A percentile compares a stretch with the other conserved stretches of the same genome.
These are phyloP conservation scores for Neoarius graeffei DNA, from an alignment of 2,113 vertebrate species.

Conservation along the genomic window DNA sequence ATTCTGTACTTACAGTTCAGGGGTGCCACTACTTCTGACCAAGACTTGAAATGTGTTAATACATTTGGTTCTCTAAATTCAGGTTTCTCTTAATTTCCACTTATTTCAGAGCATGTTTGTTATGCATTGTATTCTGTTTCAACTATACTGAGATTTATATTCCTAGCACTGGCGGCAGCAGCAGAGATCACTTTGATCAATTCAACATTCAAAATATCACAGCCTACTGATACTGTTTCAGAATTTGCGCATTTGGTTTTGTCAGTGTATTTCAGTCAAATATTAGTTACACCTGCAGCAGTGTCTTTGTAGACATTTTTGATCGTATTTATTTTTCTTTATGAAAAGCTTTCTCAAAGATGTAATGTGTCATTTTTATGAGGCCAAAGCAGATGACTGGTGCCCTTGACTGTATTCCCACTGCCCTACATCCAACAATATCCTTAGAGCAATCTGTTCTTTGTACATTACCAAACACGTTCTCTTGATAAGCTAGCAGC, in stretches of 20 bases:
- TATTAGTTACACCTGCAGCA: constrained; percentile 31
- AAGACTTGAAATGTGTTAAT: background rate
- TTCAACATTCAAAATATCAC: constrained; percentile 38
- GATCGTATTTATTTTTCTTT: background rate
- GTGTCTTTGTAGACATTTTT: background rate
- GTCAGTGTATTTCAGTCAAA: constrained; percentile 30
- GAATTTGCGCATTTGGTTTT: constrained; percentile 16
- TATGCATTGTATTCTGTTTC: constrained; percentile 62
- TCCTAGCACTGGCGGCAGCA: constrained; percentile 69
- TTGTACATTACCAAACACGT: background rate
- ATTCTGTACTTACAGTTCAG: no score
- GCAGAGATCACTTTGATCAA: constrained; percentile 58
- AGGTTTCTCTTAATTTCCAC: constrained; percentile 60
- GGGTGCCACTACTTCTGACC: no score
- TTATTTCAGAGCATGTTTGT: constrained; percentile 72
- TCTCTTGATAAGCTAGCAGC: background rate
- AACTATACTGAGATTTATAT: constrained; percentile 62
- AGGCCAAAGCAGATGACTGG: background rate
- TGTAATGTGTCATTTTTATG: background rate
- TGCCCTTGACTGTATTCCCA: background rate
- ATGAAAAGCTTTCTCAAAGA: background rate
- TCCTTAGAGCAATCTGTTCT: background rate
- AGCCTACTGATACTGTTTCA: background rate
- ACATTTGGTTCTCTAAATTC: constrained; percentile 9
- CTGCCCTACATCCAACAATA: background rate